Conservation (phyloP, 2,888 invertebrate genomes). For the Monoplex corrugatus region DNA sequence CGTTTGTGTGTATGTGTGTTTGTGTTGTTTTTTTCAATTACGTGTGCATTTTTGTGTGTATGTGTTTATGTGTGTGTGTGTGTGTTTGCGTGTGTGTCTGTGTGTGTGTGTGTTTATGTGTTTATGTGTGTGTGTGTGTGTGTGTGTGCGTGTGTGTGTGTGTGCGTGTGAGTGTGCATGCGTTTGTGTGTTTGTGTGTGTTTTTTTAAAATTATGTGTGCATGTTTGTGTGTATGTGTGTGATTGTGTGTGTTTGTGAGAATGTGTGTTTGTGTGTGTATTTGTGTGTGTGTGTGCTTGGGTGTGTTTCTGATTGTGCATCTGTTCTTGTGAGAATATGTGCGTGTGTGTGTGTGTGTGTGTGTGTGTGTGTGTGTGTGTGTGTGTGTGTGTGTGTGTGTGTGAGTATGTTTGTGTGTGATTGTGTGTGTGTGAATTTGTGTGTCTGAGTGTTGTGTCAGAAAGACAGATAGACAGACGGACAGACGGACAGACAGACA, state of each 20-base stretch:
- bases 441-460: no score
- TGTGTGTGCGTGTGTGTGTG: neutral
- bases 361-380: no score
- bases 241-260: neutral
- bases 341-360: no score
- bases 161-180: neutral
- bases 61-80: neutral
- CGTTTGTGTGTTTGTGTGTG: neutral
- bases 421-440: no score
- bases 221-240: neutral
- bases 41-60: neutral
- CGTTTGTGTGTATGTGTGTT: no score
- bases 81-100: neutral
- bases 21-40: no score
- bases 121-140: neutral
- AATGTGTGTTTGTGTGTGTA: neutral
- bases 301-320: no score
- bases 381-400: no score
- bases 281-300: neutral
- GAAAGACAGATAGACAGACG: no score
- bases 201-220: neutral
- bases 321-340: no score
- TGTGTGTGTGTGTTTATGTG: neutral
- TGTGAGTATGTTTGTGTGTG: no score
- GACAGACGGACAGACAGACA: no score